Base-by-base conservation (phyloP, 2,888 invertebrate genomes). In the Griposia aprilina region DNA sequence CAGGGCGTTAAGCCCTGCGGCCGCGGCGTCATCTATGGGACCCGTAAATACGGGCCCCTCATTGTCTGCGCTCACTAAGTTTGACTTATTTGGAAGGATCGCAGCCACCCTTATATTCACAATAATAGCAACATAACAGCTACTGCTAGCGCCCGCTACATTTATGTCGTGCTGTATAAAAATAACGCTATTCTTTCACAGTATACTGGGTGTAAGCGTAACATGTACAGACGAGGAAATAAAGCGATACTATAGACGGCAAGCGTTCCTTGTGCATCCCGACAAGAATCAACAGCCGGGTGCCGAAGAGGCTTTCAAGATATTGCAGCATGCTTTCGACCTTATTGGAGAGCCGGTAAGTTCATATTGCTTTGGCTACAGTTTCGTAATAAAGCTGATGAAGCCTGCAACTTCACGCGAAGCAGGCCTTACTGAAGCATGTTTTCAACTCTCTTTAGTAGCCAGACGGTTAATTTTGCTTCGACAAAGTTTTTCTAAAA, bases 231-330 rank as follows among this genome's bases (percentile, higher is more conserved):
- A 99, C 93, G 99, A 99, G 88, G 99, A 99, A 91, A 99, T 99
- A 90, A 98, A 99, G 93, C 98, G 98, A 90, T 99, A 99, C 97
- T 99, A 99, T 95, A 98, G 99, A 91, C 97, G 98, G 90, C 99
- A 99, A 94, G 99, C 99, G 15, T 98, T 99, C 90, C 97, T 99
- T 60, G 99, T 99, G 59, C 99, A 99, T 96, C 99, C 99, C 0
- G 99, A 99, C 93, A 99, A 99, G 96, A 99, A 99, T 94, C 98
- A 98, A 91, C 99, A 99, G 93, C 98, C 99, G 8, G 99, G 99
- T 52, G 99, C 99, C 0, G 99, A 99, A 92, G 99, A 99, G 95
- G 99, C 99, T 59, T 99, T 99, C 94, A 99, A 99, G 96, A 99
- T 99, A 92, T 97, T 99, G 87, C 99, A 99, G 90, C 98, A 99